Evolutionary conservation across 2,113 vertebrate genomes (phyloP).

Genomic region (Tenebrosternarchus preto): DNA sequence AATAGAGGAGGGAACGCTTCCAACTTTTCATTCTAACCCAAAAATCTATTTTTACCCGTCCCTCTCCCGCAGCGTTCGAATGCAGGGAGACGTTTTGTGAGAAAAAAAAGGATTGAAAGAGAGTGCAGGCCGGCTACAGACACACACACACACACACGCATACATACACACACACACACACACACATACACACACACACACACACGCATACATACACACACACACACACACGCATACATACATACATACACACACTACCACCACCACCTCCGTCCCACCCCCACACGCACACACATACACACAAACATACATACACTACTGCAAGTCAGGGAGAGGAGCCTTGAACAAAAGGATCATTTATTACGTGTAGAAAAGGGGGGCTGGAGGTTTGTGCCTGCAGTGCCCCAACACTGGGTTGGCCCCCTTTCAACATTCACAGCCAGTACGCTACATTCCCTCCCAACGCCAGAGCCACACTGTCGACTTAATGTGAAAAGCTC

Average conservation of each 20-base stretch:
- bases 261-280: too few relatives aligned
- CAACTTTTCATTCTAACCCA: conserved; percentile 10
- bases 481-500: conserved; percentile 33
- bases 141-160: conserved; percentile 32
- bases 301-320: not conserved
- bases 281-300: conserved; percentile 9
- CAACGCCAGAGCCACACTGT: conserved; percentile 47
- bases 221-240: not conserved
- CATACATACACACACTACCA: not conserved
- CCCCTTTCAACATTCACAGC: conserved; percentile 77
- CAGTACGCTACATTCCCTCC: conserved; percentile 70
- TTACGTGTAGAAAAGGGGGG: conserved; percentile 64
- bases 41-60: conserved; percentile 56
- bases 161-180: not conserved
- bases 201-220: conserved; percentile 30
- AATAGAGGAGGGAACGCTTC: conserved; percentile 39
- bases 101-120: not conserved
- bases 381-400: conserved; percentile 49
- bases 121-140: conserved; percentile 8
- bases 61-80: conserved; percentile 46
- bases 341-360: conserved; percentile 76
- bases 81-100: conserved; percentile 43
- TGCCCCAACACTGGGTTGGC: conserved; percentile 64
- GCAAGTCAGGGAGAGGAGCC: conserved; percentile 28
- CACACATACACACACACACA: conserved; percentile 9